Evolutionary conservation across 2,113 vertebrate species (phyloP).

Genomic region (Ceyx margarethae): DNA sequence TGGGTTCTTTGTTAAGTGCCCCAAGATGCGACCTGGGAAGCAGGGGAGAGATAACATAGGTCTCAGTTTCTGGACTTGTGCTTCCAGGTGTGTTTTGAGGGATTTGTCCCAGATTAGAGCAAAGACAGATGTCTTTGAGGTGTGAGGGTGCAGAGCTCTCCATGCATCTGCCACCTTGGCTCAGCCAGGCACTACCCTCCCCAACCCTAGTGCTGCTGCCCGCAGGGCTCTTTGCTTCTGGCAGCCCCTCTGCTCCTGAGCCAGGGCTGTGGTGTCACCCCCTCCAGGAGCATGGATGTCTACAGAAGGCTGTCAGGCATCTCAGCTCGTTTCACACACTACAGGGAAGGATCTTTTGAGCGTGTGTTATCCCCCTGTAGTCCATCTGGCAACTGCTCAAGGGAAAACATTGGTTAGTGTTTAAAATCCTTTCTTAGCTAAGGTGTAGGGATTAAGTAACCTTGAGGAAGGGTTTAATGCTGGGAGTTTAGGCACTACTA

Average conservation of each 20-base stretch:
- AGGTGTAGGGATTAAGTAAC: neutral
- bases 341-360: accelerated
- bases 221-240: neutral
- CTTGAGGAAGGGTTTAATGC: neutral
- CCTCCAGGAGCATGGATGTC: neutral
- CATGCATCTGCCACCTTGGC: accelerated
- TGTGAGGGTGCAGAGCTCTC: accelerated
- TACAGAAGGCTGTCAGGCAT: neutral
- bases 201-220: neutral
- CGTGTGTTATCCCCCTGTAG: accelerated
- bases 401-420: neutral
- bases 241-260: neutral
- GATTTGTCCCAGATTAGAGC: neutral
- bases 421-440: neutral
- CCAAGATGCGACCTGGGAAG: neutral
- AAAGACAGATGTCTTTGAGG: accelerated
- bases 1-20: neutral
- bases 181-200: accelerated
- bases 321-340: neutral
- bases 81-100: neutral
- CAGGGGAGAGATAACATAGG: accelerated
- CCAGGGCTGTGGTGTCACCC: neutral
- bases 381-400: neutral
- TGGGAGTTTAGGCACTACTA: neutral
- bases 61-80: neutral